Conservation (phyloP, 2,797 vertebrate species). For the Anolis apletophallus region DNA sequence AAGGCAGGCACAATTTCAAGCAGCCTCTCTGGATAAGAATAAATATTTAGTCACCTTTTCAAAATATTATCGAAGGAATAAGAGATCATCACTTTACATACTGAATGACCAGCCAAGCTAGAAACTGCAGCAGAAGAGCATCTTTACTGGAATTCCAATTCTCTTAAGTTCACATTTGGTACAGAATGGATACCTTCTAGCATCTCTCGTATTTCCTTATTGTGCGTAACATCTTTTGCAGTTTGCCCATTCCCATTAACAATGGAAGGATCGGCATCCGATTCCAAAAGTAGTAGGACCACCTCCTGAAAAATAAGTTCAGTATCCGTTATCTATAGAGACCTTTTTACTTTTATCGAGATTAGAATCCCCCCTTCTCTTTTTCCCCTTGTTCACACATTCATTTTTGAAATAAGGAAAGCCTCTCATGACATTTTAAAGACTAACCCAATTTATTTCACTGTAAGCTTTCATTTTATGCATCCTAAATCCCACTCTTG, state of each 20-base stretch:
- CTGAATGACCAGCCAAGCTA: background rate
- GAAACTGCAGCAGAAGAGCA: background rate
- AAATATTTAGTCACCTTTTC: background rate
- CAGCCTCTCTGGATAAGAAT: background rate
- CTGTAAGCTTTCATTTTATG: too few species aligned
- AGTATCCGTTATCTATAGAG: slow-evolving; percentile 18
- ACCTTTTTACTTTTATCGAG: background rate
- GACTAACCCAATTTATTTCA: too few species aligned
- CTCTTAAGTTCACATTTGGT: background rate
- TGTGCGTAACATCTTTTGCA: slow-evolving; percentile 89
- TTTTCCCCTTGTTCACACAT: background rate
- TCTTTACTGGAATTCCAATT: background rate
- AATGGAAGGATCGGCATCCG: slow-evolving; percentile 84
- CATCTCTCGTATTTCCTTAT: slow-evolving; percentile 93
- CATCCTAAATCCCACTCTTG: background rate
- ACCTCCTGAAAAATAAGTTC: slow-evolving; percentile 84
- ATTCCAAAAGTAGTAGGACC: slow-evolving; percentile 89
- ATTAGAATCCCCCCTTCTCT: too few species aligned
- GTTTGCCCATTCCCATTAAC: slow-evolving; percentile 91
- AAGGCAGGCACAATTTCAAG: background rate
- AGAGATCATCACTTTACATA: background rate
- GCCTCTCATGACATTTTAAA: too few species aligned
- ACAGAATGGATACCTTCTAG: slow-evolving; percentile 86
- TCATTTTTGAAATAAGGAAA: background rate
- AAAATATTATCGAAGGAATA: background rate